These are phyloP conservation scores for Pelagia noctiluca DNA, from an alignment of 30 jellyfish, hydroid and myxozoan genomes.

Conservation along the genomic window DNA sequence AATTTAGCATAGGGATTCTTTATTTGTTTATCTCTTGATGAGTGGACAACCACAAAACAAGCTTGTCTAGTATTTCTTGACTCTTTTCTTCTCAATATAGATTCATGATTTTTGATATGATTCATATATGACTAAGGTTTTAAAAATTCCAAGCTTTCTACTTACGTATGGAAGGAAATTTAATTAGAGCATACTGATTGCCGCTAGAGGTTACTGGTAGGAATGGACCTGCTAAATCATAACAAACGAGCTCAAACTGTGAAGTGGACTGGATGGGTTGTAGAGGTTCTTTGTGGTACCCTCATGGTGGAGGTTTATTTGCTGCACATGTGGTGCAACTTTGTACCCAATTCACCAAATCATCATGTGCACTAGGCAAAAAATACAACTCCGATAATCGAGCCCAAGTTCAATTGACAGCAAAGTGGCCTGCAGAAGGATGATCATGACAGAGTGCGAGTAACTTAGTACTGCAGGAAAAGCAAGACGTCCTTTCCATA, in stretches of 20 bases:
- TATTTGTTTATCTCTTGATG: no score
- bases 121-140: no score
- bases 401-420: constrained; percentile 4
- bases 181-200: no score
- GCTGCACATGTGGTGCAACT: constrained; percentile 14
- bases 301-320: constrained; percentile 35
- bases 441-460: no score
- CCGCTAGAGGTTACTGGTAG: constrained; percentile 11
- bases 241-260: constrained; percentile 20
- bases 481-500: not conserved
- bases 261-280: constrained; percentile 33
- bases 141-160: no score
- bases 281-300: constrained; percentile 38
- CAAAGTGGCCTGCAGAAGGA: no score
- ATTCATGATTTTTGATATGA: no score
- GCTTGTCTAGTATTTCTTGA: no score
- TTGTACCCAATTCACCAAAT: constrained; percentile 12
- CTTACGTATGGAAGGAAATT: no score
- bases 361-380: constrained; percentile 25
- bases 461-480: constrained; percentile 13
- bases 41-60: no score
- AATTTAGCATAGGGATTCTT: no score
- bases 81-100: no score
- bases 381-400: not conserved
- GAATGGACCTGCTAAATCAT: constrained; percentile 45